These are phyloP conservation scores for Ptychadena robeensis DNA, from an alignment of 2,797 vertebrate genomes.

Conservation along the genomic window DNA sequence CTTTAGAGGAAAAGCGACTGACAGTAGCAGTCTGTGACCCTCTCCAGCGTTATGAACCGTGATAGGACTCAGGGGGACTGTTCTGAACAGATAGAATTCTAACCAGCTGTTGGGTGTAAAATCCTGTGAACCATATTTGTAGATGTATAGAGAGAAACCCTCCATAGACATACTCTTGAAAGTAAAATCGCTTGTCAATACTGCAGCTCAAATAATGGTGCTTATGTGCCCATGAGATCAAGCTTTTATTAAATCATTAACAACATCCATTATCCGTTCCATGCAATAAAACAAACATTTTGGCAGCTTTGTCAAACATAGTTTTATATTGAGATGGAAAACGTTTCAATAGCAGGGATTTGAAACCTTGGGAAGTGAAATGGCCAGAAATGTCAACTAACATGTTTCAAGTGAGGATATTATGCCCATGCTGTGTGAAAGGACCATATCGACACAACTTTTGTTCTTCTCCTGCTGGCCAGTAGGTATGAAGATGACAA, in stretches of 20 bases:
- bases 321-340: no score
- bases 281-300: no score
- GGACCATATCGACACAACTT: no score
- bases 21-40: slow-evolving; percentile 55
- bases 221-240: not conserved
- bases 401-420: no score
- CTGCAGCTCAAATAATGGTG: slow-evolving; percentile 14
- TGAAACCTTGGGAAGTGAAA: no score
- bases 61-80: slow-evolving; percentile 41
- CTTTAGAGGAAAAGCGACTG: slow-evolving; percentile 40
- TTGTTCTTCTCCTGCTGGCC: no score
- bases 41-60: slow-evolving; percentile 47
- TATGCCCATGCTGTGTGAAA: no score
- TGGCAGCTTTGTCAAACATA: no score
- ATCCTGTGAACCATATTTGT: slow-evolving; percentile 51
- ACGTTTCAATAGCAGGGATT: no score
- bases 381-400: no score
- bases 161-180: slow-evolving; percentile 19
- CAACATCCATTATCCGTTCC: not conserved
- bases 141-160: slow-evolving; percentile 10
- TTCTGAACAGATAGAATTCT: slow-evolving; percentile 44
- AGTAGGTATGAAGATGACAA: no score
- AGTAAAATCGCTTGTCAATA: slow-evolving; percentile 38
- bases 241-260: not conserved
- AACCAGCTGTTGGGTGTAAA: slow-evolving; percentile 50